Conservation (phyloP, 2,797 vertebrate species). For the Acanthiza pusilla region DNA sequence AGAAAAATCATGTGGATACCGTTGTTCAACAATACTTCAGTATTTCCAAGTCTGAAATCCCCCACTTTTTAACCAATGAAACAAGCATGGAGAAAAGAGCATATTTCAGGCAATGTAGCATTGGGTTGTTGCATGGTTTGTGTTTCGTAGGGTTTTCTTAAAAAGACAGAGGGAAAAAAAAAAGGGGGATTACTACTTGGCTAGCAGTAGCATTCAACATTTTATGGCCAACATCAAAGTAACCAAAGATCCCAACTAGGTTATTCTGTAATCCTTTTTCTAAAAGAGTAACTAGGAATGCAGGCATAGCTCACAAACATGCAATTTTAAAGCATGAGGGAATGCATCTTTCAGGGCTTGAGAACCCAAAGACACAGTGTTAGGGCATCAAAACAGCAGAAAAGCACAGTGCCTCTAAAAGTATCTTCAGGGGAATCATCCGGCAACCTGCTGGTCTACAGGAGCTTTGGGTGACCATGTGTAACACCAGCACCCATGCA, state of each 20-base stretch:
- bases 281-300: not conserved
- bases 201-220: not conserved
- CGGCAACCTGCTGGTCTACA: not conserved
- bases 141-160: not conserved
- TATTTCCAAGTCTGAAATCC: constrained; percentile 47
- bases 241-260: not conserved
- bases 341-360: not conserved
- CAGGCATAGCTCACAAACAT: not conserved
- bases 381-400: not conserved
- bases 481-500: not conserved
- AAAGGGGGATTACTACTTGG: not conserved
- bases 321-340: not conserved
- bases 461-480: not conserved
- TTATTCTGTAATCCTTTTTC: not conserved
- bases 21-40: not conserved
- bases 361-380: not conserved
- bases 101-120: not conserved
- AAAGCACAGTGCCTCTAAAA: not conserved
- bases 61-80: not conserved
- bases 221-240: not conserved
- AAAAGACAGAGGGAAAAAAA: not conserved
- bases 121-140: not conserved
- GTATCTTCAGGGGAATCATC: not conserved
- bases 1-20: not conserved
- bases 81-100: not conserved